Conservation (phyloP, 1,140 invertebrate genomes). For the Diuraphis noxia region DNA sequence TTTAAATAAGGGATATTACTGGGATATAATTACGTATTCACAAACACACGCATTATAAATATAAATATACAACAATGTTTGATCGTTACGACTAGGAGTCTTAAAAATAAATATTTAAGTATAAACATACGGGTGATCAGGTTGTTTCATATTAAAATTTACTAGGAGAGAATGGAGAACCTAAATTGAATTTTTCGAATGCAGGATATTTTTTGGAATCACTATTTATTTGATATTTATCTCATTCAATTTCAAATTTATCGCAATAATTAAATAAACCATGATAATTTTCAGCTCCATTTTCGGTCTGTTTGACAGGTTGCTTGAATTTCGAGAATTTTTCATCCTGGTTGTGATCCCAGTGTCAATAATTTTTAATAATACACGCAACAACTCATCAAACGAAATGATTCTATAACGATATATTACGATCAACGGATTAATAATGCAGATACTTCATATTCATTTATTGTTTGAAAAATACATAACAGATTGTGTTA, state of each 20-base stretch:
- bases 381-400: not conserved
- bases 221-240: not conserved
- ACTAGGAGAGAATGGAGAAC: not conserved
- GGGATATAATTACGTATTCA: not conserved
- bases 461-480: no score
- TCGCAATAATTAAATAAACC: not conserved
- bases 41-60: not conserved
- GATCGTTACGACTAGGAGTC: not conserved
- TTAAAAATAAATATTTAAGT: not conserved
- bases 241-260: not conserved
- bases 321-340: not conserved
- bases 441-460: no score
- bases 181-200: not conserved
- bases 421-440: no score
- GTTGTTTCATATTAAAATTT: not conserved
- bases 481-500: not conserved
- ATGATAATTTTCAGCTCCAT: not conserved
- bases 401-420: no score
- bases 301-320: not conserved
- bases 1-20: not conserved
- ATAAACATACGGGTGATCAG: not conserved
- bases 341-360: not conserved
- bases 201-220: not conserved
- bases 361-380: not conserved
- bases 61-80: not conserved